Evolutionary conservation across 2,113 vertebrate species (phyloP).

Genomic region (Archocentrus centrarchus): DNA sequence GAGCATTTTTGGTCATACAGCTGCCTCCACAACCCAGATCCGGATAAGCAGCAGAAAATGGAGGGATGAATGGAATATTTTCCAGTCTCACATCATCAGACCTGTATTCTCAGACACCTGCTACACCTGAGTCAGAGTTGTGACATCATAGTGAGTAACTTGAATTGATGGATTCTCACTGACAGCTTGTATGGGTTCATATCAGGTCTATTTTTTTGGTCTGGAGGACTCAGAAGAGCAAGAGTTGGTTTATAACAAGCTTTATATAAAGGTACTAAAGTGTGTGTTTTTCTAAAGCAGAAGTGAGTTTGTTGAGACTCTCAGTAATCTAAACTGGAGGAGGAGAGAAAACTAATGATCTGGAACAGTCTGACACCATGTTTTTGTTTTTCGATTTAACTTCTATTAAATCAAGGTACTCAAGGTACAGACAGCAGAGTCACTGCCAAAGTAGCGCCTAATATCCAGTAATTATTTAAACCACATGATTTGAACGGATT

Average conservation of each 20-base stretch:
- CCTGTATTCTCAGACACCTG: neutral
- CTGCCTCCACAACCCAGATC: neutral
- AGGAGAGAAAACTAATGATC: constrained; percentile 53
- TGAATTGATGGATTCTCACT: neutral
- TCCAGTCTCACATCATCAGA: fast-evolving
- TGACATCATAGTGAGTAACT: neutral
- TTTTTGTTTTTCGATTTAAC: constrained; percentile 46
- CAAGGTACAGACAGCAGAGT: constrained; percentile 14
- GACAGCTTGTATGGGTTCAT: neutral
- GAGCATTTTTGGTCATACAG: neutral
- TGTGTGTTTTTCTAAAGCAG: constrained; percentile 38
- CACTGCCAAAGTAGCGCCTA: constrained; percentile 7
- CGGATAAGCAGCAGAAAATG: neutral
- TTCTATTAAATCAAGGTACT: constrained; percentile 29
- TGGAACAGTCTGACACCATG: constrained; percentile 32
- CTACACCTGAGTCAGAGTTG: neutral
- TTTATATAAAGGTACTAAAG: constrained; percentile 5
- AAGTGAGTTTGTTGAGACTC: constrained; percentile 22
- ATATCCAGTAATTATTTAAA: neutral
- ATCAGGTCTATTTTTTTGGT: neutral
- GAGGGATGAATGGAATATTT: neutral
- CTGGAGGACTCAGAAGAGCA: neutral
- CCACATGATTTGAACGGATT: too few species aligned
- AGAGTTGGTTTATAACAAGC: neutral
- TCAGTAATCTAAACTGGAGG: constrained; percentile 34